Base-by-base conservation (phyloP, 1,140 invertebrate species). In the Leptonema lineaticorne region DNA sequence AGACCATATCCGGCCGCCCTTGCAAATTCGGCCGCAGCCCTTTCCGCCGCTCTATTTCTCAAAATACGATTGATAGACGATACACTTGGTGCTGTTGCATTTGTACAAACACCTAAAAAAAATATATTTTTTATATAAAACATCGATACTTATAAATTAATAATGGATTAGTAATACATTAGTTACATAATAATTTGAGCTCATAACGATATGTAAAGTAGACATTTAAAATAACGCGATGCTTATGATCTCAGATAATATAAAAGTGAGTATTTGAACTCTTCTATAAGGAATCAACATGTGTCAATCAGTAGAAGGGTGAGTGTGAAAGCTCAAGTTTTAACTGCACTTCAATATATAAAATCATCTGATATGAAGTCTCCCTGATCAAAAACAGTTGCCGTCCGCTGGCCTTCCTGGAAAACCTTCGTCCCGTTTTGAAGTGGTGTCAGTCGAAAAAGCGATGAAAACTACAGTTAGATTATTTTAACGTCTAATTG, bases 1-100 rank as follows among this genome's bases (percentile, higher is more conserved):
- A 95, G 80, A 0, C 93, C 92, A 77, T 95, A 95, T 16, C 93
- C 93, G 0, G 93, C 93, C 0, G 93, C 94, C 1, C 94, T 80
- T 0, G 94, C 93, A 75, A 96, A 96, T 79, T 97, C 94, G 0
- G 94, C 94, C 0, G 94, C 93, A 0, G 94, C 94, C n/a, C 94
- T 79, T 77, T 97, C 94, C 0, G 94, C 94, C 0, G 94, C 94
- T 14, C 94, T 84, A 77, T 97, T 97, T 62, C 93, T 79, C 48
- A 97, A 80, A 72, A 96, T 97, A 70, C 95, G 85, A 78, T 96
- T 96, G 75, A 97, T 97, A 70, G 93, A 95, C 73, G 92, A 94
- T 0, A 96, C 95, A 37, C 93, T 95, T 0, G 94, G 94, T 45
- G 86, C 94, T 68, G 90, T 93, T 69, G 90, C 90, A 78, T 96